phyloP scores from a whole-genome alignment of 2,888 invertebrate genomes.

The Calameuta pallipes region DNA sequence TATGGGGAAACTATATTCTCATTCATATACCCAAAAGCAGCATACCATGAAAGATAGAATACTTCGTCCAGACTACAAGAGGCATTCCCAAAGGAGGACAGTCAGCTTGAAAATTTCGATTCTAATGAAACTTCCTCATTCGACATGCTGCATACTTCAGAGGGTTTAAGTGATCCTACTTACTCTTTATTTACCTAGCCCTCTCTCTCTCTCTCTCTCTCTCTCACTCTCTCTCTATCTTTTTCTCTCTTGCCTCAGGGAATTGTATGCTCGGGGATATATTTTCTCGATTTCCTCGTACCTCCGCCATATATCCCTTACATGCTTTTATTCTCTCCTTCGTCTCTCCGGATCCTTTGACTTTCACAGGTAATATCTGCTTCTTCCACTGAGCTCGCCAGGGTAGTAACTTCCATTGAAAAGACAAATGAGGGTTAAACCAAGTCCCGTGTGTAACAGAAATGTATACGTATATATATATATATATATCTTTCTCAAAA shows the following conservation, averaged over 20 bases:
- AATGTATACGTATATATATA: not conserved
- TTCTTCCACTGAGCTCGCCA: not conserved
- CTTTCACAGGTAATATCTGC: too few relatives aligned
- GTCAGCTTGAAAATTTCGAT: not conserved
- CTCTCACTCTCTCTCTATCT: too few relatives aligned
- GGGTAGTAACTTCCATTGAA: not conserved
- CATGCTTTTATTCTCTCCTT: not conserved
- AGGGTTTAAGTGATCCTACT: not conserved
- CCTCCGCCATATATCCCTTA: not conserved
- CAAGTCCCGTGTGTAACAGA: not conserved
- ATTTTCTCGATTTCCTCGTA: not conserved
- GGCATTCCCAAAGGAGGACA: not conserved
- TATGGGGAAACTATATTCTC: not conserved
- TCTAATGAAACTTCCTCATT: not conserved
- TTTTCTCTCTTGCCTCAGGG: not conserved
- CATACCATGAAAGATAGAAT: not conserved
- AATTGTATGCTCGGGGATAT: not conserved
- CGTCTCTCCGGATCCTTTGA: too few relatives aligned
- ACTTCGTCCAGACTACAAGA: not conserved
- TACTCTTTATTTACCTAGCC: not conserved
- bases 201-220: not conserved
- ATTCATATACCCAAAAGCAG: not conserved
- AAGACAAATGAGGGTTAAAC: not conserved
- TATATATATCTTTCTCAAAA: too few relatives aligned
- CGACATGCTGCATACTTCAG: not conserved